Percentiles rank a stretch among this genome's conserved stretches.
These are phyloP conservation scores for Hydropsyche tenuis DNA, from an alignment of 1,140 invertebrate species.

Conservation along the genomic window DNA sequence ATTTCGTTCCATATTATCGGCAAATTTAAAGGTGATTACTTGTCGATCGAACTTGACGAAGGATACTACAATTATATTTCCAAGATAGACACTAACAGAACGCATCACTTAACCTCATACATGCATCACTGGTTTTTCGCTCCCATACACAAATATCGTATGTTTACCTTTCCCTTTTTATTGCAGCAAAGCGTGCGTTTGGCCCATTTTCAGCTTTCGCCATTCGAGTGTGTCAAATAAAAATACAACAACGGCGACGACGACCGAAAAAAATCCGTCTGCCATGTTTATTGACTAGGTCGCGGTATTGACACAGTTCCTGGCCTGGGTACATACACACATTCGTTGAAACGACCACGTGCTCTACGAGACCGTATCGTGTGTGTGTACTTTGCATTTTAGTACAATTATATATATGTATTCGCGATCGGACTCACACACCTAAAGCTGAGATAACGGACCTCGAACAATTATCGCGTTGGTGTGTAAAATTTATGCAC, in stretches of 20 bases:
- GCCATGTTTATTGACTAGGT: conserved; percentile 30
- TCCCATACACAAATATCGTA: too few relatives aligned
- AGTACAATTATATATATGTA: background rate
- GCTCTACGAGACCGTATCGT: too few relatives aligned
- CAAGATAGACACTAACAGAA: too few relatives aligned
- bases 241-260: conserved; percentile 9
- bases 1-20: too few relatives aligned
- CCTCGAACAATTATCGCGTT: conserved; percentile 5
- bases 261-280: conserved; percentile 7
- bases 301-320: conserved; percentile 32
- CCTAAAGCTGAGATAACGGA: conserved; percentile 20
- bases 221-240: conserved; percentile 18
- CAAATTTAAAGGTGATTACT: too few relatives aligned
- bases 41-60: too few relatives aligned
- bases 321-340: background rate
- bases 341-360: background rate
- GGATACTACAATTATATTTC: too few relatives aligned
- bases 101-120: conserved; percentile 7
- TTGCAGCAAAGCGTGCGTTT: conserved; percentile 12
- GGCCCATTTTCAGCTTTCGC: conserved; percentile 19
- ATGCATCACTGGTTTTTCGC: background rate
- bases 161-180: conserved; percentile 32
- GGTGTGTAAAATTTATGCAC: conserved; percentile 15
- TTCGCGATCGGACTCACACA: too few relatives aligned
- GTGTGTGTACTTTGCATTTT: too few relatives aligned